phyloP scores from a whole-genome alignment of 2,113 vertebrate genomes.

The Dipodomys ordii region DNA sequence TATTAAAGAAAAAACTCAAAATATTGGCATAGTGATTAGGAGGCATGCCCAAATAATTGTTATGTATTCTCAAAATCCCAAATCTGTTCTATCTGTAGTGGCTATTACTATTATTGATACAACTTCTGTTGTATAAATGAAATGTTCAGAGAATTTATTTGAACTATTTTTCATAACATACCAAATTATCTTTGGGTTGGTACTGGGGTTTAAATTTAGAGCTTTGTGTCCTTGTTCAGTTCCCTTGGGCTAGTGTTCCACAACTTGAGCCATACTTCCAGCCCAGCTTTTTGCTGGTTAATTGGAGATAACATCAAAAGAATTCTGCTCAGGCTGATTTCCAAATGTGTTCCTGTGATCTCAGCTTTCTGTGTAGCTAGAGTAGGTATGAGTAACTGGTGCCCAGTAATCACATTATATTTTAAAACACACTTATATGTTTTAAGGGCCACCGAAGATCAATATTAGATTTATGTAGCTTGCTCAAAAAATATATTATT shows the following conservation, averaged over 20 bases:
- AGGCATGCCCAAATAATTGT: background rate
- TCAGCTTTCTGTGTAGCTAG: no score
- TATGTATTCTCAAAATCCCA: background rate
- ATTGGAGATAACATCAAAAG: no score
- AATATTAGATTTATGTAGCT: background rate
- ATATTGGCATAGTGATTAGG: background rate
- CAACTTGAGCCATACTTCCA: no score
- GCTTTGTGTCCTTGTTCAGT: no score
- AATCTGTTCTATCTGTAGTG: background rate
- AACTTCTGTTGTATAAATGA: background rate
- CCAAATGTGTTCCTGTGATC: no score
- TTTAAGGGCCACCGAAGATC: background rate
- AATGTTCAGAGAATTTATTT: background rate
- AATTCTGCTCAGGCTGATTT: no score
- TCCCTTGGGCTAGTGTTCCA: no score
- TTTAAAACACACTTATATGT: background rate
- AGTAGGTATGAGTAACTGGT: no score
- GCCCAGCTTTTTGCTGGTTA: no score
- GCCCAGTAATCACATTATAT: no score
- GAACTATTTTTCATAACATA: background rate
- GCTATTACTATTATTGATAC: background rate
- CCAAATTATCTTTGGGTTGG: background rate
- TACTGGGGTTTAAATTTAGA: no score
- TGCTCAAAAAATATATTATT: background rate
- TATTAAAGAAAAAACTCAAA: background rate